Evolutionary conservation across 2,888 invertebrate genomes (phyloP).

Genomic region (Eudasyphora cyanicolor): DNA sequence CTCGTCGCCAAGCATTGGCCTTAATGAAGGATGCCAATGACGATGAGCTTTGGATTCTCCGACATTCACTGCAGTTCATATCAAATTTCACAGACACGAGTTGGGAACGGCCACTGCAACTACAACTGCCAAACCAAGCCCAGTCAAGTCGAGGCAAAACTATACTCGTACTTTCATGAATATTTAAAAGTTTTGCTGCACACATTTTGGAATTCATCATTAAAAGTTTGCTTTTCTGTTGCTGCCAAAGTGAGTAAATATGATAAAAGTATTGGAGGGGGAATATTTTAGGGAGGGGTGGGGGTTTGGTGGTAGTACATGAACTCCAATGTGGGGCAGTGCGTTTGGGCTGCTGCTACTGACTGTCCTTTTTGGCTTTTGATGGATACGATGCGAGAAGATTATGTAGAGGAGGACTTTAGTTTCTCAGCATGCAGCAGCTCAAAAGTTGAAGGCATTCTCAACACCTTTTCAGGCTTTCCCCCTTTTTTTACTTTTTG

Average conservation of each 20-base stretch:
- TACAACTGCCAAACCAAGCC: neutral
- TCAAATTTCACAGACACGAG: neutral
- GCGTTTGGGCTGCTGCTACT: neutral
- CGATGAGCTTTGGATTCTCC: neutral
- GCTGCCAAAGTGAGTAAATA: slow-evolving; percentile 25
- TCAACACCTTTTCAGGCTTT: slow-evolving; percentile 47
- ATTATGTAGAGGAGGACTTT: neutral
- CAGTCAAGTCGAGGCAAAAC: neutral
- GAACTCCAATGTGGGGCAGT: neutral
- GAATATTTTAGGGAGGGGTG: slow-evolving; percentile 27
- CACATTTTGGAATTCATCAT: slow-evolving; percentile 59
- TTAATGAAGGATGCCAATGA: neutral
- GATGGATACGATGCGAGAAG: slow-evolving; percentile 2
- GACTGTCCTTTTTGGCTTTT: neutral
- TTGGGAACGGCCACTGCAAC: no score
- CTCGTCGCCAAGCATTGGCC: neutral
- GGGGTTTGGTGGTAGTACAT: no score
- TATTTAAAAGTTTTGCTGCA: slow-evolving; percentile 61
- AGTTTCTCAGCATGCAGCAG: neutral
- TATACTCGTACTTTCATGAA: slow-evolving; percentile 57
- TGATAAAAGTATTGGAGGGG: slow-evolving; percentile 35
- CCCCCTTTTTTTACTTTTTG: slow-evolving; percentile 25
- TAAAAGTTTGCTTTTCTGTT: slow-evolving; percentile 54
- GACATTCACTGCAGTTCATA: neutral
- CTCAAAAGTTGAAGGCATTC: slow-evolving; percentile 26